Conservation (phyloP, 2,797 vertebrate species). For the Serranus cabrilla region DNA sequence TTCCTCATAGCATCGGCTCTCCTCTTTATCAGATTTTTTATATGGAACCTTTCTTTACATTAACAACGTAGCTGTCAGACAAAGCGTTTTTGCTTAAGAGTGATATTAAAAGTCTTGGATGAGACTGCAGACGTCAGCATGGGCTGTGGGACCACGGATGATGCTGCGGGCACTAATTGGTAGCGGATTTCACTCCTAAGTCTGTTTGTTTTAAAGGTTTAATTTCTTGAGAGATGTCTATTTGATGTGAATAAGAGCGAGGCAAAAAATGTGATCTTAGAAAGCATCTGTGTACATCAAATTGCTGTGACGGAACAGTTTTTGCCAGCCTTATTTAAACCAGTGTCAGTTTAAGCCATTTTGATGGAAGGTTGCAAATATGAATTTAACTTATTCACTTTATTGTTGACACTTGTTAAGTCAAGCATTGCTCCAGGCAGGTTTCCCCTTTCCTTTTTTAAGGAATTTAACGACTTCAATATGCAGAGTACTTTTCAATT, state of each 20-base stretch:
- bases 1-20: slow-evolving; percentile 64
- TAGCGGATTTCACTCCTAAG: slow-evolving; percentile 29
- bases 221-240: neutral
- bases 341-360: slow-evolving; percentile 33
- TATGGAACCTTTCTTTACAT: slow-evolving; percentile 23
- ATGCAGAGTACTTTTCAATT: slow-evolving; percentile 12
- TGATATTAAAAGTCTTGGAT: slow-evolving; percentile 23
- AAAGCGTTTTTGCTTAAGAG: slow-evolving; percentile 30
- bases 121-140: neutral
- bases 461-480: slow-evolving; percentile 18
- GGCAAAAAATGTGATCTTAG: neutral
- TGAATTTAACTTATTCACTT: slow-evolving; percentile 35
- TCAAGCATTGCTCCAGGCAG: slow-evolving; percentile 19
- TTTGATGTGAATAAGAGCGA: slow-evolving; percentile 6
- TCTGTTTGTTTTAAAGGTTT: slow-evolving; percentile 14
- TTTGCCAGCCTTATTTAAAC: slow-evolving; percentile 24
- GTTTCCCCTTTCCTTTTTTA: neutral
- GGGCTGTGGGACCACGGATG: slow-evolving; percentile 10
- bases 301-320: neutral
- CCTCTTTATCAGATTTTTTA: slow-evolving; percentile 3
- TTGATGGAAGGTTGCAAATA: slow-evolving; percentile 18
- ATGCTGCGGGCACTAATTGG: slow-evolving; percentile 30
- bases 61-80: slow-evolving; percentile 7
- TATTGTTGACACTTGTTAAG: slow-evolving; percentile 23
- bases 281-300: slow-evolving; percentile 14